Conservation (phyloP, 1,140 invertebrate species). For the Diploscapter pachys region DNA sequence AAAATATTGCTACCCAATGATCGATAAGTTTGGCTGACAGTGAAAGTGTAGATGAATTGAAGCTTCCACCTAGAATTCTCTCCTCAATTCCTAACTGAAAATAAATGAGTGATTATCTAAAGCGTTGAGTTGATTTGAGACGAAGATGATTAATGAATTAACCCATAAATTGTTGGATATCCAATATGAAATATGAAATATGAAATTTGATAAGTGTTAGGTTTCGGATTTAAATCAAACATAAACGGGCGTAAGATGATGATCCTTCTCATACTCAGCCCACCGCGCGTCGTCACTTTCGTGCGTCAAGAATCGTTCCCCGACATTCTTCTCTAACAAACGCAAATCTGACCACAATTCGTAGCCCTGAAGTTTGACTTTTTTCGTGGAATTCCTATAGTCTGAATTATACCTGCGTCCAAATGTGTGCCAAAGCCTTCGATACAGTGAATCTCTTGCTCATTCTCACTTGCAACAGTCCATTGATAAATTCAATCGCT, state of each 20-base stretch:
- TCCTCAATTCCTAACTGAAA: no score
- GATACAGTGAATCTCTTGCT: conserved; percentile 92
- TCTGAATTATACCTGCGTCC: conserved; percentile 73
- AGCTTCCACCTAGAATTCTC: no score
- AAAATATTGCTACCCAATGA: no score
- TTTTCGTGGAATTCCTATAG: no score
- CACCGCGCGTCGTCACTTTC: conserved; percentile 92
- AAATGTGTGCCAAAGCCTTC: conserved; percentile 87
- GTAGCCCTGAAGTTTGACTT: conserved; percentile 71
- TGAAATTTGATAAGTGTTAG: no score
- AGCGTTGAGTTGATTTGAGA: no score
- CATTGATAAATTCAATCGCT: conserved; percentile 97
- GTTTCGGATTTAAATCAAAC: conserved; percentile 9
- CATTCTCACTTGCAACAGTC: conserved; percentile 95
- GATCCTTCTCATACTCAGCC: conserved; percentile 66
- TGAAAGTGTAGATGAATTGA: no score
- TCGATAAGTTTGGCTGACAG: no score
- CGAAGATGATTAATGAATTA: no score
- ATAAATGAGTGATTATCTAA: no score
- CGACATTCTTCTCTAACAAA: conserved; percentile 77
- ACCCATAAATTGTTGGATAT: no score
- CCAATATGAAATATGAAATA: no score
- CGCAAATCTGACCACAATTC: conserved; percentile 91
- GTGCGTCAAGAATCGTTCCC: conserved; percentile 84
- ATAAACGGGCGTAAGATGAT: conserved; percentile 49